phyloP scores from a whole-genome alignment of 2,888 invertebrate genomes.

The Peribatodes rhomboidaria region DNA sequence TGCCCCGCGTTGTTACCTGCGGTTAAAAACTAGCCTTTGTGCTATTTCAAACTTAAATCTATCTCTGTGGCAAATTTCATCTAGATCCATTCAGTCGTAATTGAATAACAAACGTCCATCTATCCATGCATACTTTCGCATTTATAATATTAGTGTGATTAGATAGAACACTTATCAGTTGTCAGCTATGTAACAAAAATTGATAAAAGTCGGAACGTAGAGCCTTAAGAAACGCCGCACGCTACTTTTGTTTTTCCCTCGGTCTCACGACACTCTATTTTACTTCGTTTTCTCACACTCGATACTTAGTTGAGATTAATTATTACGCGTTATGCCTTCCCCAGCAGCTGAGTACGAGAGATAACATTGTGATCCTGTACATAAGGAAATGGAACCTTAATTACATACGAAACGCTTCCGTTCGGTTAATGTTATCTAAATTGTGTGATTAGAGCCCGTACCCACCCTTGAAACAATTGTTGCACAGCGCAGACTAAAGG shows the following conservation, averaged over 20 bases:
- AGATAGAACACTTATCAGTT: no score
- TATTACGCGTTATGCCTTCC: conserved; percentile 65
- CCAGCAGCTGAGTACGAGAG: conserved; percentile 52
- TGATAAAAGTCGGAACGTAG: no score
- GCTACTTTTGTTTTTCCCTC: conserved; percentile 68
- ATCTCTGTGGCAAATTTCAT: no score
- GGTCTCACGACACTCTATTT: conserved; percentile 75
- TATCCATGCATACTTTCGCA: no score
- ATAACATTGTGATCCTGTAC: conserved; percentile 56
- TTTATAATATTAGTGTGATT: no score
- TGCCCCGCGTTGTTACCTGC: no score
- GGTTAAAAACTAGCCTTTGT: no score
- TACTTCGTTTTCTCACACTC: conserved; percentile 76
- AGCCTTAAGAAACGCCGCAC: conserved; percentile 50
- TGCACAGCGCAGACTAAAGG: conserved; percentile 12
- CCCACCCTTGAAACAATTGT: conserved; percentile 32
- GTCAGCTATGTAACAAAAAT: no score
- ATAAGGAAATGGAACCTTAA: conserved; percentile 59
- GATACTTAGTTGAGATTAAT: conserved; percentile 68
- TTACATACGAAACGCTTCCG: conserved; percentile 53
- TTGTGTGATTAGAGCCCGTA: conserved; percentile 26
- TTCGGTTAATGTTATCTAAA: conserved; percentile 38
- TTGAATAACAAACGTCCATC: no score
- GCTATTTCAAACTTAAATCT: no score
- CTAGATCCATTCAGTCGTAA: no score